Conservation (phyloP, 2,113 vertebrate genomes). For the Polypterus senegalus region DNA sequence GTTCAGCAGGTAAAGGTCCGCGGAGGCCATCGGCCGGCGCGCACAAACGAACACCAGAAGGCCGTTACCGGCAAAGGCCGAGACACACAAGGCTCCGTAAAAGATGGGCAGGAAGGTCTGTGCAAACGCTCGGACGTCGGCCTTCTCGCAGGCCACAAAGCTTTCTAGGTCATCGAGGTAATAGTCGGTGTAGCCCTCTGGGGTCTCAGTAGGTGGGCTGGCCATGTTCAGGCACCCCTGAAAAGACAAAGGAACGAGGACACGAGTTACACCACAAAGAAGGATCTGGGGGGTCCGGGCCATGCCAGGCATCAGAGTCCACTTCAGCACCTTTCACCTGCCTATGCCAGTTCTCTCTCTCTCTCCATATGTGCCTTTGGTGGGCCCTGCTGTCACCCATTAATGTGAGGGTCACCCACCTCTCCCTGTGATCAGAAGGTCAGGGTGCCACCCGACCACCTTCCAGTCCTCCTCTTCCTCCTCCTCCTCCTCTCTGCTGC, state of each 20-base stretch:
- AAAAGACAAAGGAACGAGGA: too few relatives aligned
- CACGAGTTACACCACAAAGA: too few relatives aligned
- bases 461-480: not conserved
- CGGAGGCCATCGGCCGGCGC: constrained; percentile 22
- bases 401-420: not conserved
- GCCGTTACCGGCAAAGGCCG: constrained; percentile 35
- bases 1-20: constrained; percentile 41
- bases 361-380: too few relatives aligned
- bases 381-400: not conserved
- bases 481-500: not conserved
- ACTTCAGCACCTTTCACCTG: too few relatives aligned
- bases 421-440: not conserved
- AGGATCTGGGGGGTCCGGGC: too few relatives aligned
- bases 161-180: constrained; percentile 12
- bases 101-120: constrained; percentile 40
- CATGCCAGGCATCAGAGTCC: too few relatives aligned
- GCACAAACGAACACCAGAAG: constrained; percentile 35
- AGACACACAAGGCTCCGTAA: constrained; percentile 38
- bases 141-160: constrained; percentile 42
- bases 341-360: too few relatives aligned
- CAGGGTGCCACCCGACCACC: not conserved
- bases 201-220: constrained; percentile 5
- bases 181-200: constrained; percentile 13
- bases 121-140: constrained; percentile 36
- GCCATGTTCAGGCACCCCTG: not conserved